phyloP scores from a whole-genome alignment of 2,888 invertebrate species.

The Lucinisca nassula region DNA sequence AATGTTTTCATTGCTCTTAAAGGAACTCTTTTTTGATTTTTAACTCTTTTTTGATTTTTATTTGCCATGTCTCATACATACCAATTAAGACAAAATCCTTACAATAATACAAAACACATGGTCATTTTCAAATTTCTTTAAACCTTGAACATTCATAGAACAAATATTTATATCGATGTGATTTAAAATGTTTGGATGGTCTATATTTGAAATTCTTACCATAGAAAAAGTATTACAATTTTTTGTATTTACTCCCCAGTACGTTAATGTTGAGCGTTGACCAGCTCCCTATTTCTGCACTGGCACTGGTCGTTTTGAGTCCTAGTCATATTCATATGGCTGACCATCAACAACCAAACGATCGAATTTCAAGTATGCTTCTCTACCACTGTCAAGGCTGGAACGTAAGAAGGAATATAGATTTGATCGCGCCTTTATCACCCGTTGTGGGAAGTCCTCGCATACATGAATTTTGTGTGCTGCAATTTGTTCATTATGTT shows the following conservation, averaged over 20 bases:
- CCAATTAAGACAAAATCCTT: not conserved
- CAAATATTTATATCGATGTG: no score
- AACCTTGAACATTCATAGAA: not conserved
- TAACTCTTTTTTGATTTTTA: no score
- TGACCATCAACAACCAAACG: not conserved
- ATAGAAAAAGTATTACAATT: no score
- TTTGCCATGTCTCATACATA: conserved; percentile 1
- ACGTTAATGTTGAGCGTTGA: no score
- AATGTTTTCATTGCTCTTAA: no score
- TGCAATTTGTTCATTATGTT: no score
- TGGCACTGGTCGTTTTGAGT: no score
- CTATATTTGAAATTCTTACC: no score
- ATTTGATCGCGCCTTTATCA: not conserved
- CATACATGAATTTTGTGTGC: not conserved
- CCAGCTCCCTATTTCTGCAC: no score
- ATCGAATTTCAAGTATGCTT: not conserved
- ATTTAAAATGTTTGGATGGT: no score
- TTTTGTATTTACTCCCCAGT: no score
- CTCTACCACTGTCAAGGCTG: not conserved
- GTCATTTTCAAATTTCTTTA: not conserved
- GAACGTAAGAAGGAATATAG: not conserved
- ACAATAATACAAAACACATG: not conserved
- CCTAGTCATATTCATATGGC: not conserved
- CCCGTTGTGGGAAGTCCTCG: not conserved
- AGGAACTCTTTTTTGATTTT: no score